Base-by-base conservation (phyloP, 2,888 invertebrate genomes). In the Trypoxylon attenuatum region DNA sequence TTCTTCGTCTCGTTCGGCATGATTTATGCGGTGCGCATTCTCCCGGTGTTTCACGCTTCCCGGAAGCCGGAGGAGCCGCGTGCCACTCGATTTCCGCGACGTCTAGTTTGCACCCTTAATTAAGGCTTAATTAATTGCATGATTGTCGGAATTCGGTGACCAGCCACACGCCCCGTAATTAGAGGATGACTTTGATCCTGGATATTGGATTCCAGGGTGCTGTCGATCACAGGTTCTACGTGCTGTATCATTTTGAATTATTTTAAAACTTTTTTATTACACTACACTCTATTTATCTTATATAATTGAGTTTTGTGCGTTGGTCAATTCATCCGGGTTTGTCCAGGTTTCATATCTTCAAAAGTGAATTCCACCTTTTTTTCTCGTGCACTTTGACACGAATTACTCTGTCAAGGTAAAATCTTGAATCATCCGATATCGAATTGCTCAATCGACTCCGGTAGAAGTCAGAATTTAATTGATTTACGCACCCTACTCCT, bases 1-100 rank as follows among this genome's bases (percentile, higher is more conserved):
- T 39, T 10, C 16, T 25, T 27, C 10, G 8, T 15, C 8, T 23
- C 22, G 10, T 23, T 39, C 33, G 63, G 56, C 73, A 50, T 59
- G 65, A 65, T 62, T 68, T 59, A 62, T 60, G 50, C 49, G 56
- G 56, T 64, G 71, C 49, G 75, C 57, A 51, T 66, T 75, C 64
- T 71, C 43, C 21, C 55, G 58, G 22, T 42, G 60, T 71, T 73
- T 71, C 67, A 60, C 52, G 38, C 58, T 69, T 76, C 73, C 46
- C 51, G 62, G 55, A 75, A 65, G 38, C 47, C 60, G 41, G 42
- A 15, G 18, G 54, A n/a, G 10, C 33, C 13, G 57, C 56, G 55
- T 54, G 59, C 70, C 59, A 22, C 41, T 13, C 43, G 61, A 51
- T 39, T 38, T 27, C 47, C 33, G 53, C 45, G 23, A 50, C 41